phyloP scores from a whole-genome alignment of 2,888 invertebrate species.

The Ernsta delagoae region DNA sequence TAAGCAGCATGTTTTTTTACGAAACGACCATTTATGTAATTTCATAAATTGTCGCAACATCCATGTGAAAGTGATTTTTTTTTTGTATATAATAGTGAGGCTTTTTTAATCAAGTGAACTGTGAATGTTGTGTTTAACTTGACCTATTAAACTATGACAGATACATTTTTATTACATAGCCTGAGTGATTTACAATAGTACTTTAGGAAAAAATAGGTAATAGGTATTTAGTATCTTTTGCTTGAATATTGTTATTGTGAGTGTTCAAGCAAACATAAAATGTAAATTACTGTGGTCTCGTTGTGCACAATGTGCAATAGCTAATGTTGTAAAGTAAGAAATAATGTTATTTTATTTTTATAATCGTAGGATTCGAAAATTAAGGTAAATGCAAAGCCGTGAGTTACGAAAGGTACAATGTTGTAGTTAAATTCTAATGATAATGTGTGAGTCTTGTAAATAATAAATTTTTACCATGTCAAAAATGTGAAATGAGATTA shows the following conservation, averaged over 20 bases:
- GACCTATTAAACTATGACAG: constrained; percentile 28
- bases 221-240: background rate
- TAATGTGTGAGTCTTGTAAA: constrained; percentile 75
- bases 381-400: constrained; percentile 60
- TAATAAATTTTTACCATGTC: constrained; percentile 80
- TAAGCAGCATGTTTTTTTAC: constrained; percentile 34
- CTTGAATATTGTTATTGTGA: constrained; percentile 23
- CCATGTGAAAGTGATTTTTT: constrained; percentile 44
- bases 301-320: constrained; percentile 75
- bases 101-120: constrained; percentile 40
- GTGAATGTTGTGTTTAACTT: constrained; percentile 21
- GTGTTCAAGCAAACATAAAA: constrained; percentile 39
- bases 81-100: constrained; percentile 57
- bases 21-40: constrained; percentile 34
- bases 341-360: constrained; percentile 79
- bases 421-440: constrained; percentile 71
- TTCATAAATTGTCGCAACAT: constrained; percentile 40
- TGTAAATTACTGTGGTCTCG: constrained; percentile 60
- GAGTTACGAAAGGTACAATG: constrained; percentile 79
- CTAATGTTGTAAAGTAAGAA: constrained; percentile 74
- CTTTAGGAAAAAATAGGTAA: too few species aligned
- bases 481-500: constrained; percentile 82
- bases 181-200: background rate
- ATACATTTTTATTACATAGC: constrained; percentile 3
- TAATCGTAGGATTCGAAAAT: constrained; percentile 69